Conservation (phyloP, 2,797 vertebrate genomes). For the Acanthiza pusilla region DNA sequence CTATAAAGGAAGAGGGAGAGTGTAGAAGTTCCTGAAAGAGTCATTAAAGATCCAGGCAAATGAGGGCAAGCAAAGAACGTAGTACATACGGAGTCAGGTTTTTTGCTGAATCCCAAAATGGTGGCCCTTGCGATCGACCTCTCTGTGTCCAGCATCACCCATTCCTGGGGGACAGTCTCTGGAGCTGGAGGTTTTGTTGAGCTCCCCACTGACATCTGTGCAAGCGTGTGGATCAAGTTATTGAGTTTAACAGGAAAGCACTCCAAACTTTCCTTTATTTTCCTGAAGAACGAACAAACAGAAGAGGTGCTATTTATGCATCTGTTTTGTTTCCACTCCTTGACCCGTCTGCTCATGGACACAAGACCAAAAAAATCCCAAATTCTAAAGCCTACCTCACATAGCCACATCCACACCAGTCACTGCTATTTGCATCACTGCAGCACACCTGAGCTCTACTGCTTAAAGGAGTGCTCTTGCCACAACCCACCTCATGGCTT, state of each 20-base stretch:
- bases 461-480: neutral
- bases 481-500: neutral
- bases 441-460: neutral
- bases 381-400: neutral
- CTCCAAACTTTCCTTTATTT: constrained; percentile 87
- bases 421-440: neutral
- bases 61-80: neutral
- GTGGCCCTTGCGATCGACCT: constrained; percentile 50
- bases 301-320: neutral
- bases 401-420: neutral
- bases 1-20: neutral
- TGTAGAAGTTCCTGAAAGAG: neutral
- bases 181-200: constrained; percentile 18
- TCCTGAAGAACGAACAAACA: constrained; percentile 70
- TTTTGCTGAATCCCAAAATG: constrained; percentile 66
- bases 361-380: neutral
- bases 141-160: neutral
- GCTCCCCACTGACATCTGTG: constrained; percentile 67
- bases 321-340: neutral
- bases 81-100: neutral
- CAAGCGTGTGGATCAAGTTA: constrained; percentile 83
- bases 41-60: neutral
- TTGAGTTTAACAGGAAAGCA: constrained; percentile 86
- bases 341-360: neutral
- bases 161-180: constrained; percentile 12